A percentile compares a stretch with the other conserved stretches of the same genome.
These are phyloP conservation scores for Drosophila stalkeri DNA, from an alignment of 2,888 invertebrate genomes.

Conservation along the genomic window DNA sequence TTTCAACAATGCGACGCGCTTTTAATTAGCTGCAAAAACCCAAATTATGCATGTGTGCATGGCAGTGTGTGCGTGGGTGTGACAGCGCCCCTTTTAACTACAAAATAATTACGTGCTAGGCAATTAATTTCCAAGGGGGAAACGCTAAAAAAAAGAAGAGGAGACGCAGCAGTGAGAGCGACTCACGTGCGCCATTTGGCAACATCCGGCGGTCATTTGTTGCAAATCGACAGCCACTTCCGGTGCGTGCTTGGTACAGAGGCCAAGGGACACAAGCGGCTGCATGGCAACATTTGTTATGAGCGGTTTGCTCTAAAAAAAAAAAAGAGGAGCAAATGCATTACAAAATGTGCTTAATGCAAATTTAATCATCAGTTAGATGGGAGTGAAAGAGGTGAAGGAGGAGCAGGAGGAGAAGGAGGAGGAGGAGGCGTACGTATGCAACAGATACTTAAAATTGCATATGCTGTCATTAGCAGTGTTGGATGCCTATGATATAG, in stretches of 20 bases:
- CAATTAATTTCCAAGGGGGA: constrained; percentile 75
- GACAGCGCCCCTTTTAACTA: constrained; percentile 72
- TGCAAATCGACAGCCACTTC: constrained; percentile 78
- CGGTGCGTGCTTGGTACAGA: constrained; percentile 51
- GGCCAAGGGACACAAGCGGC: not conserved
- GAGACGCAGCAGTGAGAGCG: not conserved
- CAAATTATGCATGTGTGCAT: constrained; percentile 68
- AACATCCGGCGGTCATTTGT: constrained; percentile 79
- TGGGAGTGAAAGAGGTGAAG: too few species aligned
- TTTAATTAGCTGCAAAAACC: constrained; percentile 78
- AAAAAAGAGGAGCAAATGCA: constrained; percentile 30
- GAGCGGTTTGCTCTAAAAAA: constrained; percentile 48
- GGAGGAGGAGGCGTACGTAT: too few species aligned
- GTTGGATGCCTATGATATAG: too few species aligned
- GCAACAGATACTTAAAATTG: too few species aligned
- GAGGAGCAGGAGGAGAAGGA: too few species aligned
- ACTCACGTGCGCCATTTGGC: constrained; percentile 72
- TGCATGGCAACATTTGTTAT: constrained; percentile 52
- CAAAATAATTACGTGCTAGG: constrained; percentile 79
- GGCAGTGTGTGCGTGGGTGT: constrained; percentile 21
- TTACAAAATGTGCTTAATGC: constrained; percentile 50
- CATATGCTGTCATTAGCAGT: too few species aligned
- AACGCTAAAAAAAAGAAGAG: constrained; percentile 30
- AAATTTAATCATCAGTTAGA: constrained; percentile 53
- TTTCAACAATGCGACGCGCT: constrained; percentile 65